Base-by-base conservation (phyloP, 1,140 invertebrate species). In the Heterodera schachtii region DNA sequence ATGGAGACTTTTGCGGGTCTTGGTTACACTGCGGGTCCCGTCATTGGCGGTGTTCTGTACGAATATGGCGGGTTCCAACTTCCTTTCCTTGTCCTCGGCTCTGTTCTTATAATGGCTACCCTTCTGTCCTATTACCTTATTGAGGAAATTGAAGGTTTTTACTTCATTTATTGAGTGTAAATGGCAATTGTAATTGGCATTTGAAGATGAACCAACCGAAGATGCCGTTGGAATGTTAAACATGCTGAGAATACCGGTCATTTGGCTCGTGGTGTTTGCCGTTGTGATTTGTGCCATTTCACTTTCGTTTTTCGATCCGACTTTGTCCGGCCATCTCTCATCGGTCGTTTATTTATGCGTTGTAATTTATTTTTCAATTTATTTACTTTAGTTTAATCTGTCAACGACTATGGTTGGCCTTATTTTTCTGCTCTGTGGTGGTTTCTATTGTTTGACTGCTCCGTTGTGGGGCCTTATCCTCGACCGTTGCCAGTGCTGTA, bases 1-100 rank as follows among this genome's bases (percentile, higher is more conserved):
- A 90, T 96, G 82, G 95, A 97, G 90, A 95, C 95, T 1, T 96
- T 95, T 89, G 95, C 95, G 89, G 95, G 95, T 0, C 90, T 96
- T 0, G 95, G 95, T 1, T 92, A 86, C 82, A 89, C 89, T 46
- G 87, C 88, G 85, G 86, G 88, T n/a, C 88, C 89, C 7, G 80
- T 90, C 7, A 89, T 89, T 83, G 88, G 89, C 57, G 78, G 83
- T 8, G 77, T 86, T 52, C 81, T 89, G 49, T 90, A 86, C 79
- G 86, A 88, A 80, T 81, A 80, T 77, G 95, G 95, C 31, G 95
- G 95, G 1, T 97, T 95, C 90, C 93, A 93, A 0, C 92, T 95
- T 5, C 95, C 96, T 0, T 97, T 97, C 90, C 93, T 93, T 4
- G 93, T 95, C 0, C 91, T 96, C 71, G 96, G 95, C 1, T 92